Percentiles rank a stretch among this genome's conserved stretches.
These are phyloP conservation scores for Enteromius treurensis DNA, from an alignment of 2,797 vertebrate species.

Conservation along the genomic window DNA sequence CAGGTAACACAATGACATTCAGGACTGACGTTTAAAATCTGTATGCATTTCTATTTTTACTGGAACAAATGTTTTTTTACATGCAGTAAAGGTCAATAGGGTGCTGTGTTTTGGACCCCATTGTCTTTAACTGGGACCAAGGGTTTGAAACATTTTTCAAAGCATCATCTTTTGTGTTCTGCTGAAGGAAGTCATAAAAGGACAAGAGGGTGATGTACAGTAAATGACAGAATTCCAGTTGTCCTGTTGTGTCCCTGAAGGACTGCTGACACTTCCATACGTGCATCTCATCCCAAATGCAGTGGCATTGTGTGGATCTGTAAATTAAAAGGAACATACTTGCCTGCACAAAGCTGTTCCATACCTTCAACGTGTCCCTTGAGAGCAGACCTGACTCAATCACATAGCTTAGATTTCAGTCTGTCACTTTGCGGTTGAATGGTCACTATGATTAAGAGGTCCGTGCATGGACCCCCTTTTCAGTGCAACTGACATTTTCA, in stretches of 20 bases:
- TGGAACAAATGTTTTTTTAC: background rate
- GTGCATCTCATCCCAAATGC: background rate
- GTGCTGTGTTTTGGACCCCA: background rate
- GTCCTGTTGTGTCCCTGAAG: background rate
- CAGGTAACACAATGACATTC: background rate
- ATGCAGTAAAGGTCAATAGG: background rate
- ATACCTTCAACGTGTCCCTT: slow-evolving; percentile 18
- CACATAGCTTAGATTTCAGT: slow-evolving; percentile 20
- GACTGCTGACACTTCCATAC: background rate
- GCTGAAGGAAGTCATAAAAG: background rate
- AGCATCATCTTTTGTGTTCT: background rate
- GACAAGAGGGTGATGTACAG: background rate
- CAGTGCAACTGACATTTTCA: background rate
- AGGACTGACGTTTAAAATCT: background rate
- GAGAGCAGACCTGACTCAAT: slow-evolving; percentile 17
- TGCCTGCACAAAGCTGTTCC: slow-evolving; percentile 13
- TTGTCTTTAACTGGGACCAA: background rate
- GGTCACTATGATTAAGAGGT: slow-evolving; percentile 19
- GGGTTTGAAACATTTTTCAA: background rate
- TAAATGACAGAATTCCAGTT: background rate
- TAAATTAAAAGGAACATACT: slow-evolving; percentile 20
- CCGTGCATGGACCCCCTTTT: background rate
- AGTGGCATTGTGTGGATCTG: background rate
- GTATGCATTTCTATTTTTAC: background rate
- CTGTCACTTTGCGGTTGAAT: background rate